Base-by-base conservation (phyloP, 2,888 invertebrate genomes). In the Drosophila mimetica region DNA sequence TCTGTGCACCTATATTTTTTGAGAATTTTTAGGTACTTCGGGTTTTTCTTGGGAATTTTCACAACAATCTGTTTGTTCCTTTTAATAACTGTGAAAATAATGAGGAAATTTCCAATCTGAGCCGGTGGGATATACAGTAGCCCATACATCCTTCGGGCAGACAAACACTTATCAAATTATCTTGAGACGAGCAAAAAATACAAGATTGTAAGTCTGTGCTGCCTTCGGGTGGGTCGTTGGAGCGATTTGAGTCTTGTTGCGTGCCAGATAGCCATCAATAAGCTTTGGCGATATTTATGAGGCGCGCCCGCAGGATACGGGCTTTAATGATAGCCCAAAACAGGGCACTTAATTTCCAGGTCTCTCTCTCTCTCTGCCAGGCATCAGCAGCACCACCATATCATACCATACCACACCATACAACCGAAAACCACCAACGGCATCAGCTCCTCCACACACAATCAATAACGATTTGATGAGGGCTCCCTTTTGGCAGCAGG, bases 311-410 rank as follows among this genome's bases (percentile, higher is more conserved):
- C 82, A 82, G 82, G 88, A 88, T 83, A 86, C 86, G 55, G 73
- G 84, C 88, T 86, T 88, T 83, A 83, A 83, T 88, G 88, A 83
- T 83, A 85, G 88, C 74, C 83, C 73, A 85, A 87, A 79, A 79
- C 70, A 73, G 75, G 86, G 71, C 83, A 83, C 87, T 83, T 87
- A 83, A 87, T 83, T 61, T 87, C 78, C 65, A 79, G 79, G 71
- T 71, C 52, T 28, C 28, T 28, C 28, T 9, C 3, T 25, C 25
- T 53, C 58, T 37, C 9, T 2, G 34, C n/a, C 25, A 7, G 66
- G 36, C 46, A 14, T 28, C 18, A 28, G 46, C 53, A 18, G 11
- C 41, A 32, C 25, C 25, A 18, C 16, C 55, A 46, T 42, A 59
- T 39, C 41, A 59, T 30, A n/a, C n/a, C n/a, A n/a, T n/a, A n/a